These are phyloP conservation scores for Papilio dardanus DNA, from an alignment of 1,140 invertebrate species.

Conservation along the genomic window DNA sequence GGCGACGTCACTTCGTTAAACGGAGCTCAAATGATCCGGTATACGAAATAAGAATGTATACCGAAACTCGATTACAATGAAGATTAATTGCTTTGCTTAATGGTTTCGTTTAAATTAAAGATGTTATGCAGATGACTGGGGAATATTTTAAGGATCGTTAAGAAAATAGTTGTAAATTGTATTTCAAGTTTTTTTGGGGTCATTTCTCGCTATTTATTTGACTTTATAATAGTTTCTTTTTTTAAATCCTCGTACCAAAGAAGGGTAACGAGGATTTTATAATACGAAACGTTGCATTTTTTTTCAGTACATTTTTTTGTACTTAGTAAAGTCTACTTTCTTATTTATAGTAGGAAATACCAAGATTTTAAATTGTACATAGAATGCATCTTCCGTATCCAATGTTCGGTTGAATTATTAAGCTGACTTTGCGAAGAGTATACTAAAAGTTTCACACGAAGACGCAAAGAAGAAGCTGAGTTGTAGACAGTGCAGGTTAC, in stretches of 20 bases:
- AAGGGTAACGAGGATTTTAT: too few relatives aligned
- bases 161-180: background rate
- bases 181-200: background rate
- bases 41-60: constrained; percentile 5
- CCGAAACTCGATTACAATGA: constrained; percentile 4
- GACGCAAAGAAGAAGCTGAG: background rate
- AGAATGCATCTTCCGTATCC: constrained; percentile 3
- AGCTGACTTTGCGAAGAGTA: background rate
- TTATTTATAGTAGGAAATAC: background rate
- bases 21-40: background rate
- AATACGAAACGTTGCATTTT: too few relatives aligned
- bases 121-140: background rate
- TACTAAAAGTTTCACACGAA: background rate
- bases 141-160: background rate
- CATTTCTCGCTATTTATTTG: too few relatives aligned
- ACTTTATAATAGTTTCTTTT: too few relatives aligned
- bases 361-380: background rate
- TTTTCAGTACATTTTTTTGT: background rate
- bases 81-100: constrained; percentile 24
- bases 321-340: background rate
- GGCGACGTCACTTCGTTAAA: constrained; percentile 22
- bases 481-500: background rate
- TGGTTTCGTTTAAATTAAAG: constrained; percentile 10
- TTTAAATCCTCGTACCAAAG: too few relatives aligned
- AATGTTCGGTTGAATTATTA: constrained; percentile 20